phyloP scores from a whole-genome alignment of 1,140 invertebrate genomes.

The Saccostrea echinata region DNA sequence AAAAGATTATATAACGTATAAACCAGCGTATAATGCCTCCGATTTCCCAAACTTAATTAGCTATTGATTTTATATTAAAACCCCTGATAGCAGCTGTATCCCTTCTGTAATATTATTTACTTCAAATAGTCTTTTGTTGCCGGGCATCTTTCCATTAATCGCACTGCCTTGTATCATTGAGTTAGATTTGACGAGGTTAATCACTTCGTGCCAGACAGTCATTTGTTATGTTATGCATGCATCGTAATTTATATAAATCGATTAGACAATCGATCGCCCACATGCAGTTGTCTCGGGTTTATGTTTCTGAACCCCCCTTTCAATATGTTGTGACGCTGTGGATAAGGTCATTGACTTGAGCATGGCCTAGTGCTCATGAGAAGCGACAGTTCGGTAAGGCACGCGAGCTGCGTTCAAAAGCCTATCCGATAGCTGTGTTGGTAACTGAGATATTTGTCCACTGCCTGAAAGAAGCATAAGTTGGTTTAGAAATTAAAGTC shows the following conservation, averaged over 20 bases:
- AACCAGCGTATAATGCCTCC: not conserved
- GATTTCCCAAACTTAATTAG: slow-evolving; percentile 17
- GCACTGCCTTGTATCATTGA: not conserved
- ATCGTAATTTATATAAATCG: slow-evolving; percentile 30
- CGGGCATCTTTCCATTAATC: slow-evolving; percentile 18
- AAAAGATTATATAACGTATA: not conserved
- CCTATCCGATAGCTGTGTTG: too few species aligned
- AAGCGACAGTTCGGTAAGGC: not conserved
- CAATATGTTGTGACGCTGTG: slow-evolving; percentile 26
- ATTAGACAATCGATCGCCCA: slow-evolving; percentile 31
- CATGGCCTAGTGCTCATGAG: not conserved
- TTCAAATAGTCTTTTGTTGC: slow-evolving; percentile 35
- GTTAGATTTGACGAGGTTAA: slow-evolving; percentile 31
- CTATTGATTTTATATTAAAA: slow-evolving; percentile 29
- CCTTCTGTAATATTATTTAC: slow-evolving; percentile 13
- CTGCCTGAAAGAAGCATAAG: too few species aligned
- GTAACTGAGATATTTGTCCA: too few species aligned
- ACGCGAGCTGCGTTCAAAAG: not conserved
- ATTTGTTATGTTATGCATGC: slow-evolving; percentile 21
- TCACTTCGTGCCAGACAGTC: not conserved
- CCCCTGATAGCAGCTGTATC: slow-evolving; percentile 8
- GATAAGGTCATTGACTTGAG: not conserved
- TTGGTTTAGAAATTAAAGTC: too few species aligned
- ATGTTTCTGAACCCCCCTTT: not conserved
- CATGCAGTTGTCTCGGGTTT: not conserved